phyloP scores from a whole-genome alignment of 2,888 invertebrate species.

The Timema podura region DNA sequence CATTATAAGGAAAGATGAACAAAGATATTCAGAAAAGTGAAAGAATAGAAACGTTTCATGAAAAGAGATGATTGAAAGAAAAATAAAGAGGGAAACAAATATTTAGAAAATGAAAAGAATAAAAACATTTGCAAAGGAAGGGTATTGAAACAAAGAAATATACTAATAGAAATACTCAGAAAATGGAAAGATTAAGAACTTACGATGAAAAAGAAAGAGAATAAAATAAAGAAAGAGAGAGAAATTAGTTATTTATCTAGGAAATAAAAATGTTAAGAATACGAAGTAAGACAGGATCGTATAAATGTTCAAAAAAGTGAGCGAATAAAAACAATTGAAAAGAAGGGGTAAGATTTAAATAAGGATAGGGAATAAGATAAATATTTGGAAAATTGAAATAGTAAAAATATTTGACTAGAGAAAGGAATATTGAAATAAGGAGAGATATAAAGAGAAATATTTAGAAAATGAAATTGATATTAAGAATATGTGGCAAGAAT shows the following conservation, averaged over 20 bases:
- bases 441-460: background rate
- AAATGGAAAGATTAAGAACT: background rate
- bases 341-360: background rate
- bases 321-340: background rate
- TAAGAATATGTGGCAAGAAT: background rate
- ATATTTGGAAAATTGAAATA: background rate
- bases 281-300: background rate
- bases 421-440: background rate
- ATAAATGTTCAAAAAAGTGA: background rate
- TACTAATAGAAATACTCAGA: background rate
- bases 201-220: too few species aligned
- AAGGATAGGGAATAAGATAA: background rate
- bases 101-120: too few species aligned
- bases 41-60: background rate
- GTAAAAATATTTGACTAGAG: background rate
- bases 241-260: background rate
- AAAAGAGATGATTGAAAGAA: background rate
- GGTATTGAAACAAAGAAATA: background rate
- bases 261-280: background rate
- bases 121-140: too few species aligned
- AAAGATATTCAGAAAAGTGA: background rate
- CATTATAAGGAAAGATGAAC: background rate
- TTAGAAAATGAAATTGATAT: conserved; percentile 8
- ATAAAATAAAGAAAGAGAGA: background rate
- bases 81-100: background rate